phyloP scores from a whole-genome alignment of 2,888 invertebrate genomes.

The Adelognathus sp. region DNA sequence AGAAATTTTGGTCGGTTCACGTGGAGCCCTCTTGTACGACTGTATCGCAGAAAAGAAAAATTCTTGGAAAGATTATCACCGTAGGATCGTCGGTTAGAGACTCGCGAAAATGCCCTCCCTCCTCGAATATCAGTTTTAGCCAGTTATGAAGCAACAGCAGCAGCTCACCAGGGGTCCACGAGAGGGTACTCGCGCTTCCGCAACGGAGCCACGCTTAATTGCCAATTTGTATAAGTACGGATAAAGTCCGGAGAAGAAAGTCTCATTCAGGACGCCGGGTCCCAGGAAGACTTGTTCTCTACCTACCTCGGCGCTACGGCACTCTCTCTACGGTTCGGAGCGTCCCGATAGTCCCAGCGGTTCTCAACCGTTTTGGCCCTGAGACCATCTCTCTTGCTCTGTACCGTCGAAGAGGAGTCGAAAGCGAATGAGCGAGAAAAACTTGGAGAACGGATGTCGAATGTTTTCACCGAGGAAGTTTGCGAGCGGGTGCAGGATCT shows the following conservation, averaged over 20 bases:
- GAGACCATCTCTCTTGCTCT: background rate
- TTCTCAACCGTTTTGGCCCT: conserved; percentile 29
- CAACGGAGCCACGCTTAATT: conserved; percentile 56
- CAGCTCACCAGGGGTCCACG: conserved; percentile 4
- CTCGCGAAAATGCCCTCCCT: background rate
- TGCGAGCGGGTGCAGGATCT: background rate
- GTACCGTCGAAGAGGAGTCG: background rate
- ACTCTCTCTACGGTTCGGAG: background rate
- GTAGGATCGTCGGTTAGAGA: background rate
- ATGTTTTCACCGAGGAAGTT: background rate
- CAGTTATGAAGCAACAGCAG: background rate
- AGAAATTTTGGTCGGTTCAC: too few relatives aligned
- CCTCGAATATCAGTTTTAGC: background rate
- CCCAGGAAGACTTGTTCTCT: conserved; percentile 24
- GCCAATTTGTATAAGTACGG: conserved; percentile 61
- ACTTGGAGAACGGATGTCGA: background rate
- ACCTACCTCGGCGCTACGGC: conserved; percentile 17
- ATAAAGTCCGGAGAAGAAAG: conserved; percentile 39
- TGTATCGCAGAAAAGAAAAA: background rate
- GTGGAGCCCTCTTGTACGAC: background rate
- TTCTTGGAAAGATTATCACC: background rate
- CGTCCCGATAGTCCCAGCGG: conserved; percentile 11
- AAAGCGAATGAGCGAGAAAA: background rate
- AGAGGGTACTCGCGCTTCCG: conserved; percentile 37
- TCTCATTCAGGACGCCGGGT: conserved; percentile 19